A percentile compares a stretch with the other conserved stretches of the same genome.
Conservation (phyloP, 2,888 invertebrate species). For the Agrochola lota region DNA sequence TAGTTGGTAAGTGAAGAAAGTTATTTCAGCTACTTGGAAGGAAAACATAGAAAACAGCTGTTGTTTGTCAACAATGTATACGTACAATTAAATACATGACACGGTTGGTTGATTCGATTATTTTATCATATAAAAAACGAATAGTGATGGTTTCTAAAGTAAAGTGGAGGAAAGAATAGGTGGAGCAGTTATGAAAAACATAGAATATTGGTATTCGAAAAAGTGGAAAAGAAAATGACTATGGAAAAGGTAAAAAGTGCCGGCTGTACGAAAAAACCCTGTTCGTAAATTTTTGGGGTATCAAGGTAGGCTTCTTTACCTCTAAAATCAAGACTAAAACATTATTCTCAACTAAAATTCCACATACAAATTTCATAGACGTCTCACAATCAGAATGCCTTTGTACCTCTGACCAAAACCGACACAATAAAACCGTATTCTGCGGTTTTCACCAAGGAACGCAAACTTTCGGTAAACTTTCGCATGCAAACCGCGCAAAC, state of each 20-base stretch:
- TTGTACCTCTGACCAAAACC: conserved; percentile 32
- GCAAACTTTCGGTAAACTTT: conserved; percentile 49
- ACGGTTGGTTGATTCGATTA: neutral
- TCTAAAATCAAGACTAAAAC: neutral
- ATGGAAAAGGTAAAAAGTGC: too few relatives aligned
- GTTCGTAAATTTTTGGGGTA: neutral
- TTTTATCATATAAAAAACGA: neutral
- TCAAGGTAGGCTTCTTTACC: neutral
- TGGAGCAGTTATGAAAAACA: too few relatives aligned
- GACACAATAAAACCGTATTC: conserved; percentile 33
- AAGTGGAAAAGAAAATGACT: neutral
- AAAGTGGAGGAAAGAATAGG: neutral
- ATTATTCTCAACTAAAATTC: neutral
- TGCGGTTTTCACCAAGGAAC: conserved; percentile 39
- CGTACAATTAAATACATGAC: neutral
- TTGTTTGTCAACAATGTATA: conserved; percentile 32
- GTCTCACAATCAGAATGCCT: conserved; percentile 38
- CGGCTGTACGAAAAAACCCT: too few relatives aligned
- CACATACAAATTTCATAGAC: neutral
- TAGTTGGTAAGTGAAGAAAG: conserved; percentile 40
- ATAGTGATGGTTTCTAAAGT: neutral
- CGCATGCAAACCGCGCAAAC: conserved; percentile 54
- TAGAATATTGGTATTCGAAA: neutral
- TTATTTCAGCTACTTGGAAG: conserved; percentile 36
- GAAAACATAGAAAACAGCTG: conserved; percentile 44